phyloP scores from a whole-genome alignment of 2,888 invertebrate genomes.

The Pachliopta kotzebuea region DNA sequence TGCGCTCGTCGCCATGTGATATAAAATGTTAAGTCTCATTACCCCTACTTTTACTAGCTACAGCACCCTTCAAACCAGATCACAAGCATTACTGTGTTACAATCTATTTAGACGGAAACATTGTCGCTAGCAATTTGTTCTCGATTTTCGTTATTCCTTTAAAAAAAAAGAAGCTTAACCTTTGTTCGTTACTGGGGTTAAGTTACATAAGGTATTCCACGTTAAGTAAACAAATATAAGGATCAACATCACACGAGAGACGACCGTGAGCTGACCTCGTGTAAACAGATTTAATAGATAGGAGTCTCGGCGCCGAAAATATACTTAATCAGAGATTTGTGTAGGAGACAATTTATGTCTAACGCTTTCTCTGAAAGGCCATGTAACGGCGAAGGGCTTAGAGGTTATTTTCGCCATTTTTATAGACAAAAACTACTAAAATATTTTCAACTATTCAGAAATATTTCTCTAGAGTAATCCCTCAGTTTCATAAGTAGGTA shows the following conservation, averaged over 20 bases:
- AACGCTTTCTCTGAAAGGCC: slow-evolving; percentile 7
- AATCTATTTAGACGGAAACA: too few relatives aligned
- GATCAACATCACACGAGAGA: background rate
- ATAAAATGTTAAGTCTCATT: too few relatives aligned
- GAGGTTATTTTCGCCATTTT: slow-evolving; percentile 10
- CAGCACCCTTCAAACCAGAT: too few relatives aligned
- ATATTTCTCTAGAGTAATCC: background rate
- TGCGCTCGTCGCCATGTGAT: too few relatives aligned
- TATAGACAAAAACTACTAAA: background rate
- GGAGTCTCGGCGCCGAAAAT: slow-evolving; percentile 23
- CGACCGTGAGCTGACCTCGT: slow-evolving; percentile 19
- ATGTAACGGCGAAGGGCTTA: slow-evolving; percentile 5
- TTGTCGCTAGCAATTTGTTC: too few relatives aligned
- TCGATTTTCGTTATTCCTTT: too few relatives aligned
- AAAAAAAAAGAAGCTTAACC: too few relatives aligned
- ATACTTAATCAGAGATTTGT: slow-evolving; percentile 24
- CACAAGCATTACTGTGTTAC: too few relatives aligned
- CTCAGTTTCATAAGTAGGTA: background rate
- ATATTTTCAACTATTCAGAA: background rate
- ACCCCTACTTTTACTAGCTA: too few relatives aligned
- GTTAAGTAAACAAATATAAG: background rate
- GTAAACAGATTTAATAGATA: slow-evolving; percentile 24
- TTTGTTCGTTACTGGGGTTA: too few relatives aligned
- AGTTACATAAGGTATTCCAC: background rate
- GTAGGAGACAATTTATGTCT: slow-evolving; percentile 24